Percentiles rank a stretch among this genome's conserved stretches.
Conservation (phyloP, 2,888 invertebrate genomes). For the Lepidonotus clava region DNA sequence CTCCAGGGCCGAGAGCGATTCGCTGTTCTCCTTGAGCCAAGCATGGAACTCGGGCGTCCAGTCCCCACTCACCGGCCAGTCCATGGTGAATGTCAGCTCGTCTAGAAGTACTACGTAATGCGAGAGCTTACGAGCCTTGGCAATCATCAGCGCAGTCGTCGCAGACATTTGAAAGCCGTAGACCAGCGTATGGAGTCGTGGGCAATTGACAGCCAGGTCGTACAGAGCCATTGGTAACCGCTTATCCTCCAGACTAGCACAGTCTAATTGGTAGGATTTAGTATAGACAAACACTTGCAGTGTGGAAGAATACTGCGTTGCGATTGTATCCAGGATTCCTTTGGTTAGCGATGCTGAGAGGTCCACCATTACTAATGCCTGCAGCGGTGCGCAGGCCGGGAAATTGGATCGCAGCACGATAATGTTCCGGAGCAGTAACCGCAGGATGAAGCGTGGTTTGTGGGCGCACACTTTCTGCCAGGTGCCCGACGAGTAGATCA, state of each 20-base stretch:
- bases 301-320: not conserved
- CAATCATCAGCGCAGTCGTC: slow-evolving; percentile 25
- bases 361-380: slow-evolving; percentile 32
- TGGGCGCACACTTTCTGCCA: not conserved
- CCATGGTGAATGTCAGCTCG: slow-evolving; percentile 9
- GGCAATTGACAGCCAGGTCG: not conserved
- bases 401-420: slow-evolving; percentile 25
- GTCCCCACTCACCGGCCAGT: slow-evolving; percentile 17
- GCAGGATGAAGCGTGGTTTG: not conserved
- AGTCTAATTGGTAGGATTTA: slow-evolving; percentile 26
- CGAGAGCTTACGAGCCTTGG: not conserved
- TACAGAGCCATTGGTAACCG: slow-evolving; percentile 10
- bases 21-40: not conserved
- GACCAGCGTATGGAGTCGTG: slow-evolving; percentile 10
- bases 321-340: slow-evolving; percentile 36
- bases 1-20: not conserved
- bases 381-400: slow-evolving; percentile 7
- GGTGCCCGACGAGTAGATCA: slow-evolving; percentile 1
- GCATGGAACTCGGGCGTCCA: not conserved
- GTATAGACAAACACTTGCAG: slow-evolving; percentile 20
- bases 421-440: slow-evolving; percentile 7
- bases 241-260: slow-evolving; percentile 38
- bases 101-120: slow-evolving; percentile 24
- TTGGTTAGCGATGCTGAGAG: slow-evolving; percentile 39
- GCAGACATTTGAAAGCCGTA: slow-evolving; percentile 28